A percentile compares a stretch with the other conserved stretches of the same genome.
Conservation (phyloP, 2,888 invertebrate genomes). For the Andrena minutula region DNA sequence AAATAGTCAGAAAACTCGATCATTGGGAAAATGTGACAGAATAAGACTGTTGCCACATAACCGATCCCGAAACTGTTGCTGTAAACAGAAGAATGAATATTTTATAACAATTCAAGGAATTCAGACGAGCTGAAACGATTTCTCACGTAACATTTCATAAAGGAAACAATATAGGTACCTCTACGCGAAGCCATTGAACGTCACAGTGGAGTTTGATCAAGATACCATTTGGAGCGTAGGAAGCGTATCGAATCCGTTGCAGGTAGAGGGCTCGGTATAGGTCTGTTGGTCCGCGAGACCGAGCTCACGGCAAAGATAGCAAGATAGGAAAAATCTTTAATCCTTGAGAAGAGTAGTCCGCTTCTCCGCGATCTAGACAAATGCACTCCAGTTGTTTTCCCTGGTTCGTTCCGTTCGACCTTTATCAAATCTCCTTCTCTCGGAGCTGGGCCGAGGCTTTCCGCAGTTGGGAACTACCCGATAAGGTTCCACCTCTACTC, state of each 20-base stretch:
- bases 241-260: slow-evolving; percentile 24
- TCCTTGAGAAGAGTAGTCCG: slow-evolving; percentile 81
- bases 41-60: too few relatives aligned
- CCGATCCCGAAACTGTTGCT: too few relatives aligned
- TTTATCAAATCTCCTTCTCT: slow-evolving; percentile 79
- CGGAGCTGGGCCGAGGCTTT: slow-evolving; percentile 71
- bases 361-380: slow-evolving; percentile 81
- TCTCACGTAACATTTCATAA: not conserved
- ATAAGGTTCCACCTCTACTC: slow-evolving; percentile 70
- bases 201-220: slow-evolving; percentile 22
- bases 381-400: slow-evolving; percentile 82
- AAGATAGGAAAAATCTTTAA: slow-evolving; percentile 77
- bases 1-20: too few relatives aligned
- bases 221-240: slow-evolving; percentile 25
- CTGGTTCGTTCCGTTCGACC: slow-evolving; percentile 78
- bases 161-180: not conserved
- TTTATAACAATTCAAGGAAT: not conserved
- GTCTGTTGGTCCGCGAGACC: slow-evolving; percentile 75
- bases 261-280: slow-evolving; percentile 47
- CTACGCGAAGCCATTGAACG: not conserved
- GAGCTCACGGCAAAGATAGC: slow-evolving; percentile 74
- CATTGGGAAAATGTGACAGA: too few relatives aligned
- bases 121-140: not conserved
- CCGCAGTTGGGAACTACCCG: slow-evolving; percentile 73
- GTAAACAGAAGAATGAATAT: not conserved